Evolutionary conservation across 2,888 invertebrate species (phyloP).

Genomic region (Selenia dentaria): DNA sequence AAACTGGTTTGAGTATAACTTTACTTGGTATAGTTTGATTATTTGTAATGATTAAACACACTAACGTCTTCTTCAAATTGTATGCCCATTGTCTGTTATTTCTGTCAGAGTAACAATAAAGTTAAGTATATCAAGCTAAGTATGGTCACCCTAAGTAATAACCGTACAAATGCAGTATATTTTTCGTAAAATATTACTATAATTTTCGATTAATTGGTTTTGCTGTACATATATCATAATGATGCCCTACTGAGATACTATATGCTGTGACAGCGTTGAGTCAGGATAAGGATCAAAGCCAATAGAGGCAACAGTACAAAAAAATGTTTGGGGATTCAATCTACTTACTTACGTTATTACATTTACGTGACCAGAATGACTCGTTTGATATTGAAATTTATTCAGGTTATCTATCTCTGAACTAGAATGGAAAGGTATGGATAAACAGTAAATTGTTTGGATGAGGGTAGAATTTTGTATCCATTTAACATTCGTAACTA

Average conservation of each 20-base stretch:
- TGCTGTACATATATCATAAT: too few species aligned
- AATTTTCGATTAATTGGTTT: too few species aligned
- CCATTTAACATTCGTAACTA: slow-evolving; percentile 16
- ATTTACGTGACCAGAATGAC: slow-evolving; percentile 61
- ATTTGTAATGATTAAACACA: too few species aligned
- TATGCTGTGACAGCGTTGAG: slow-evolving; percentile 26
- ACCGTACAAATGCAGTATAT: too few species aligned
- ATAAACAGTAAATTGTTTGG: slow-evolving; percentile 45
- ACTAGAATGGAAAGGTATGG: slow-evolving; percentile 41
- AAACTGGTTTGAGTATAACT: too few species aligned
- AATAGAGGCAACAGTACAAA: slow-evolving; percentile 58
- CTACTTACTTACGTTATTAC: slow-evolving; percentile 69
- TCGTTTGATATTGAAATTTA: slow-evolving; percentile 60
- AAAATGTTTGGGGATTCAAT: slow-evolving; percentile 67
- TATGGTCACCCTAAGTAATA: too few species aligned
- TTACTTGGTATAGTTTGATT: too few species aligned
- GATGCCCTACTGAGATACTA: not conserved
- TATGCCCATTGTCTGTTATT: too few species aligned
- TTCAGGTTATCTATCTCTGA: slow-evolving; percentile 48
- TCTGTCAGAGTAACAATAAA: too few species aligned
- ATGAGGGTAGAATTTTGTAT: slow-evolving; percentile 34
- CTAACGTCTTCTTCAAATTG: too few species aligned
- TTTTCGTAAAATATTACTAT: too few species aligned
- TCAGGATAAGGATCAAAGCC: slow-evolving; percentile 57
- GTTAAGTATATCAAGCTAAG: too few species aligned